Evolutionary conservation across 1,140 invertebrate species (phyloP).

Genomic region (Diorhabda sublineata): DNA sequence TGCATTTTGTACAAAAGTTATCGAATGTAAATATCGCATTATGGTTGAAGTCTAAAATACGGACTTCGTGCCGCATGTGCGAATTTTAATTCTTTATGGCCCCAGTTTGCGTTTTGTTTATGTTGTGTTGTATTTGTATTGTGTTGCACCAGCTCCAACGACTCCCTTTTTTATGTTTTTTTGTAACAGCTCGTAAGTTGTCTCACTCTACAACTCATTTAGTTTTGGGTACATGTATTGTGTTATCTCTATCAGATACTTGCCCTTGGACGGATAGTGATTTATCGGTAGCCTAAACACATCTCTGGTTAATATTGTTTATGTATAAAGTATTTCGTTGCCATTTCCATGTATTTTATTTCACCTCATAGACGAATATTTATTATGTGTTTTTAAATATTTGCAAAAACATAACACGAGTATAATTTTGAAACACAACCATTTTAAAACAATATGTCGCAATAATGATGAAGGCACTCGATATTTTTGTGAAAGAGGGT

Average conservation of each 20-base stretch:
- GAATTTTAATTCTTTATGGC: slow-evolving; percentile 42
- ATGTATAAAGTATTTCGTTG: too few relatives aligned
- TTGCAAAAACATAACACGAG: too few relatives aligned
- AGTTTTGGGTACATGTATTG: too few relatives aligned
- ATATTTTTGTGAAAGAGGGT: too few relatives aligned
- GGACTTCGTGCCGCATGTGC: slow-evolving; percentile 43
- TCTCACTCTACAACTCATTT: slow-evolving; percentile 10
- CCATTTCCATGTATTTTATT: too few relatives aligned
- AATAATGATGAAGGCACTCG: too few relatives aligned
- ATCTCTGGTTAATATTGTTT: not conserved
- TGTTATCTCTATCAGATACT: slow-evolving; percentile 1
- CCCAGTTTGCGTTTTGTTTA: slow-evolving; percentile 38
- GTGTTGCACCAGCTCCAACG: slow-evolving; percentile 30
- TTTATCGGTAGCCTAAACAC: not conserved
- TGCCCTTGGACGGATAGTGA: not conserved
- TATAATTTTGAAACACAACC: too few relatives aligned
- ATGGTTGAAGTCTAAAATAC: slow-evolving; percentile 37
- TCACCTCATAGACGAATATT: too few relatives aligned
- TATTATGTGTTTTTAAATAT: too few relatives aligned
- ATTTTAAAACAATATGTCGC: too few relatives aligned
- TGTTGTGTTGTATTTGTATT: slow-evolving; percentile 41
- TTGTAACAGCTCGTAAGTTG: slow-evolving; percentile 10
- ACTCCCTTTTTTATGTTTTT: slow-evolving; percentile 18
- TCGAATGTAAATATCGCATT: slow-evolving; percentile 33
- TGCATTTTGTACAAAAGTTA: too few relatives aligned